Evolutionary conservation across 2,797 vertebrate species (phyloP), one percentile per base, ranked within the genome.

Genomic region (Acridotheres tristis): DNA sequence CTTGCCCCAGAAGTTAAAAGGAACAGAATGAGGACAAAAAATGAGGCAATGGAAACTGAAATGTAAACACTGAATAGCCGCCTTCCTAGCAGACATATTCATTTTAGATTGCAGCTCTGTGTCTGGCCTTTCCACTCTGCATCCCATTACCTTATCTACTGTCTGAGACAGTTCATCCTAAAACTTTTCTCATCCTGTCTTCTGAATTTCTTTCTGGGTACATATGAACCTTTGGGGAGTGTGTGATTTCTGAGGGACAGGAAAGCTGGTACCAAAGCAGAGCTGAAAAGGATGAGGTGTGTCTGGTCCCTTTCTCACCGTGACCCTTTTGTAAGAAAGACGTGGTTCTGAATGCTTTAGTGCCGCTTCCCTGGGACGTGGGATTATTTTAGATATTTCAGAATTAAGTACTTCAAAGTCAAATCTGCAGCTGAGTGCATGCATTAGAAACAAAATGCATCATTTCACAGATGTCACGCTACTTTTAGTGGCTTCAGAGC

Each of bases 381-480:
- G 92, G 82, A 92, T 94, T 93, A 89, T 69, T 91, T 86, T 58
- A 81, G 89, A 32, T 96, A 89, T 86, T 93, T 86, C 55, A 67
- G 82, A 88, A 76, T 92, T 93, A 96, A 94, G 69, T 55, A 72
- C 62, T 84, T 92, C 58, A 47, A 47, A 92, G 89, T 88, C 73
- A 93, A 80, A 94, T 95, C 76, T 93, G 87, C 55, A 89, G 66
- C 87, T 88, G 85, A 92, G 87, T 69, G 82, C 73, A 53, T 86
- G 89, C 72, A 84, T 96, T 96, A 93, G 88, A 92, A 88, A 34
- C 92, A 95, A 93, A 92, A 77, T 62, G 48, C 87, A 94, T 94
- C 18, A 43, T 80, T 90, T 89, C 87, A 86, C 95, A 96, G 90
- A 88, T 95, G 94, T 87, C 65, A 55, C 1, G 0, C 63, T 79